These are phyloP conservation scores for Hermaeophaga mercurialis DNA, from an alignment of 2,888 invertebrate genomes.

Conservation along the genomic window DNA sequence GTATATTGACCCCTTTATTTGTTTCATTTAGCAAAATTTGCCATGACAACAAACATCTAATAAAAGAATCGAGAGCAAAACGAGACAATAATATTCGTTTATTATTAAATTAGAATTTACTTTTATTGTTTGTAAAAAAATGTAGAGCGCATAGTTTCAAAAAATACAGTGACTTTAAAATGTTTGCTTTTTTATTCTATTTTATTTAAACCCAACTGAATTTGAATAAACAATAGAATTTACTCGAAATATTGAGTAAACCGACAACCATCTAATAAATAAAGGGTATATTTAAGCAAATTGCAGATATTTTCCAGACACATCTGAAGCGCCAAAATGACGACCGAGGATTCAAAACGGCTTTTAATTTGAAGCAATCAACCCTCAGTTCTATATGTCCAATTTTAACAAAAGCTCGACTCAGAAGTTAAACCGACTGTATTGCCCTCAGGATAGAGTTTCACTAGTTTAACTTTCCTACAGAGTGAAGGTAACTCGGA, in stretches of 20 bases:
- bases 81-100: no score
- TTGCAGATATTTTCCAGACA: not conserved
- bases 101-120: no score
- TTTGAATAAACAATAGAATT: no score
- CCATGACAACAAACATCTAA: no score
- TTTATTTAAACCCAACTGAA: no score
- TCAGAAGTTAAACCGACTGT: not conserved
- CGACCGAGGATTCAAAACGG: not conserved
- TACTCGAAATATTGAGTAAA: not conserved
- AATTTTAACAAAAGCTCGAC: not conserved
- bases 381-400: not conserved
- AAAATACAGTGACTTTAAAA: no score
- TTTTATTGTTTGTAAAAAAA: no score
- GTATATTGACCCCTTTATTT: constrained; percentile 11
- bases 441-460: constrained; percentile 57
- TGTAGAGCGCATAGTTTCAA: no score
- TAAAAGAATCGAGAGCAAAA: no score
- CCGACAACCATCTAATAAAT: not conserved
- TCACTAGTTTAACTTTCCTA: constrained; percentile 57
- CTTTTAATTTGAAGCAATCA: not conserved
- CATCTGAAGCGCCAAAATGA: not conserved
- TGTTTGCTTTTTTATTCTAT: no score
- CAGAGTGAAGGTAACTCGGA: constrained; percentile 36
- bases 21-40: constrained; percentile 4
- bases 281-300: not conserved